These are phyloP conservation scores for Diuraphis noxia DNA, from an alignment of 1,140 invertebrate genomes.

Conservation along the genomic window DNA sequence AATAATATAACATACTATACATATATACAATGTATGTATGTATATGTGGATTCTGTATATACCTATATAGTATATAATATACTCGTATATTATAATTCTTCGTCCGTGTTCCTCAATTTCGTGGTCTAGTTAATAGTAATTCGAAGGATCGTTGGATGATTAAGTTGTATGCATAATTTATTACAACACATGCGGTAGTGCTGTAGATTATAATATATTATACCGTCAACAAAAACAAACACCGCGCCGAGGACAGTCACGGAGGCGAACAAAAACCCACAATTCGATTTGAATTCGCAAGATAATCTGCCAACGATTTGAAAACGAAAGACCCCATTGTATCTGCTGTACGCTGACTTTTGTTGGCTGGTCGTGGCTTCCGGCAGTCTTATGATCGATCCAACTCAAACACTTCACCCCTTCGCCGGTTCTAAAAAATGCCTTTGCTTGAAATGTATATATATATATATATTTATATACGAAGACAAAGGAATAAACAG, in stretches of 20 bases:
- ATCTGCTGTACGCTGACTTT: neutral
- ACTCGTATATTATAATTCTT: neutral
- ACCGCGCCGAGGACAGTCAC: neutral
- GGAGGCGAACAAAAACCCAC: neutral
- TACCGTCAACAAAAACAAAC: neutral
- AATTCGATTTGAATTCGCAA: conserved; percentile 7
- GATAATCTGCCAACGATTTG: neutral
- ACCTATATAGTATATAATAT: neutral
- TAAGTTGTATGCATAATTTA: conserved; percentile 13
- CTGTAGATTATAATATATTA: neutral
- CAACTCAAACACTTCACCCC: neutral
- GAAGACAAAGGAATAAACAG: neutral
- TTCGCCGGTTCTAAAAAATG: neutral
- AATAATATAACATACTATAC: neutral
- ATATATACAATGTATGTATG: neutral
- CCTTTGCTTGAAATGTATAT: neutral
- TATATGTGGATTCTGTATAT: neutral
- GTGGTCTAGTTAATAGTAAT: neutral
- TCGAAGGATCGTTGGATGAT: neutral
- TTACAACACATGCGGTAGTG: neutral
- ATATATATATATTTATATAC: neutral
- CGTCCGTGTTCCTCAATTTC: neutral
- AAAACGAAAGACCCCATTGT: neutral
- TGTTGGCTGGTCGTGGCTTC: neutral
- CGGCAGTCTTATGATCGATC: conserved; percentile 19